Evolutionary conservation across 1,140 invertebrate genomes (phyloP), one percentile per base, ranked within the genome.

Genomic region (Oreohelix idahoensis): DNA sequence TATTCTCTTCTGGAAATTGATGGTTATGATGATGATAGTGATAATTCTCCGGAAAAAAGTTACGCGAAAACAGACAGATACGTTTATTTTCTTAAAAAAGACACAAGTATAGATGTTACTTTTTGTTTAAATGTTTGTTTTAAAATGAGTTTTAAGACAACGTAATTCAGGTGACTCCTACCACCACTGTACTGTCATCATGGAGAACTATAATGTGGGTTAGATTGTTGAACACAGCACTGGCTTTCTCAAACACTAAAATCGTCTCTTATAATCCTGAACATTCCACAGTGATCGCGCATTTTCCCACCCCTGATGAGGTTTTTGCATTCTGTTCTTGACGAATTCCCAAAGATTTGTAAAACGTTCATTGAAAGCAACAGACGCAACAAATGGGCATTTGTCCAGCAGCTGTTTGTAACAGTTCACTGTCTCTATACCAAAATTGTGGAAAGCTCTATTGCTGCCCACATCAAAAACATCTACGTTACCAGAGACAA

Each of bases 371-470:
- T 71, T 63, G 32, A 58, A 82, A 32, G 80, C 70, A 38, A 74
- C 51, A 35, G 49, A 53, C 0, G 80, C 80, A 2, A 82, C 70
- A 32, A 38, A 38, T 0, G 69, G 80, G 42, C 80, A 82, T 36
- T 75, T 53, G 20, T 53, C 70, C 45, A 36, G 0, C 29, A 70
- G 13, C 4, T 45, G 39, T 53, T 53, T n/a, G 29, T 82, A 82
- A 49, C 80, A 82, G 36, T 49, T 82, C 1, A 82, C 71, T n/a
- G 49, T 71, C 1, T 74, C 80, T 26, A 74, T 29, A 35, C 49
- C 80, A 35, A 82, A 82, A 71, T 75, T 66, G 26, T 82, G 70
- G 49, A 82, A 82, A n/a, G 80, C 80, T 38, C 80, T 5, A 49
- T 82, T 82, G 45, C n/a, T 75, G 10, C 80, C 80, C 10, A 75